These are phyloP conservation scores for Serripes groenlandicus DNA, from an alignment of 2,888 invertebrate genomes.

Conservation along the genomic window DNA sequence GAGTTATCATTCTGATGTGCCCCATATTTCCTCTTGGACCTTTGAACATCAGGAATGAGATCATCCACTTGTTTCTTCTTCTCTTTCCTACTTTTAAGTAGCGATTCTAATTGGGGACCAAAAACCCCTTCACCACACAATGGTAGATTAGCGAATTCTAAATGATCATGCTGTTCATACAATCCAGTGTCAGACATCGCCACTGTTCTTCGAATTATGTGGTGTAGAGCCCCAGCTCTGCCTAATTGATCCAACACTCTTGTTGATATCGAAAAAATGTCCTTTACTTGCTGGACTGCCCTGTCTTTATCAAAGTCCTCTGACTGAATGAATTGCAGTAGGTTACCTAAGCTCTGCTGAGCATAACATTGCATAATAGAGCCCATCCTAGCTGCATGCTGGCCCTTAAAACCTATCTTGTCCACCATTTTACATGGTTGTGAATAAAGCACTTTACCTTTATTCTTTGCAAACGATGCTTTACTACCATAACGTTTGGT, in stretches of 20 bases:
- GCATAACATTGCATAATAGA: conserved; percentile 30
- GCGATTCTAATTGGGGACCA: background rate
- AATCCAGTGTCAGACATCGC: conserved; percentile 41
- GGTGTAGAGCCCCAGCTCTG: conserved; percentile 47
- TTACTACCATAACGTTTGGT: conserved; percentile 34
- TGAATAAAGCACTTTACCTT: conserved; percentile 24
- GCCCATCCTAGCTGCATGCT: conserved; percentile 31
- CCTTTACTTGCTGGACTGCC: conserved; percentile 28
- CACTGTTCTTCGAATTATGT: conserved; percentile 28
- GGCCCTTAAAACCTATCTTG: conserved; percentile 17
- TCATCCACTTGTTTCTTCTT: conserved; percentile 26
- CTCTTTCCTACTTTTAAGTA: conserved; percentile 15
- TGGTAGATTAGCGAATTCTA: conserved; percentile 30
- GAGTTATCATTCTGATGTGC: too few relatives aligned
- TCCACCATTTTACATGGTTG: conserved; percentile 31
- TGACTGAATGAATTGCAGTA: conserved; percentile 13
- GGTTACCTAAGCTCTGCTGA: conserved; percentile 9
- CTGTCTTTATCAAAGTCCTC: conserved; percentile 1
- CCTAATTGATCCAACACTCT: conserved; percentile 53
- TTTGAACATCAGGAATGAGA: conserved; percentile 13
- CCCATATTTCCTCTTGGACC: too few relatives aligned
- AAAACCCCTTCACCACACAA: conserved; percentile 27
- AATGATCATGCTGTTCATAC: too few relatives aligned
- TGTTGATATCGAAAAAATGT: conserved; percentile 54
- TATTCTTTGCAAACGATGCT: conserved; percentile 36